phyloP scores from a whole-genome alignment of 37 sponge, comb jelly and placozoan genomes.

The Petrosia ficiformis region DNA sequence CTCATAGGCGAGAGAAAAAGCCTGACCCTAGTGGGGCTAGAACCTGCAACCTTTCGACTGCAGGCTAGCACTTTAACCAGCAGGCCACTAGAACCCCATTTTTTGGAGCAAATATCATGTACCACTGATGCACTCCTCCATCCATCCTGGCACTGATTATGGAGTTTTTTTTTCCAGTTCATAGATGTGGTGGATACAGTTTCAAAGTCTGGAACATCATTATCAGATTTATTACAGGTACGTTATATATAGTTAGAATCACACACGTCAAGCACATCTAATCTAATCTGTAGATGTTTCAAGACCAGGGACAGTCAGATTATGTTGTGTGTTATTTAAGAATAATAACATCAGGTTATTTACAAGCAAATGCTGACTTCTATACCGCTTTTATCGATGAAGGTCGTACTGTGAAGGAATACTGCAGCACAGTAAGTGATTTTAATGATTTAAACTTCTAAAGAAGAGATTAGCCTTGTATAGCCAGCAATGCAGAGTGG shows the following conservation, averaged over 20 bases:
- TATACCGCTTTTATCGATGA: conserved; percentile 89
- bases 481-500: not conserved
- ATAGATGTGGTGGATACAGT: conserved; percentile 65
- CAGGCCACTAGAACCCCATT: too few species aligned
- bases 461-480: not conserved
- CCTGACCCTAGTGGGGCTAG: too few species aligned
- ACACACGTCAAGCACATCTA: not conserved
- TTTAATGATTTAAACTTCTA: not conserved
- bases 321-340: conserved; percentile 94
- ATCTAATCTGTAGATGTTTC: conserved; percentile 61
- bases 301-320: conserved; percentile 76
- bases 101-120: too few species aligned
- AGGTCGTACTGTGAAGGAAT: conserved; percentile 72
- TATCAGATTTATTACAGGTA: conserved; percentile 55
- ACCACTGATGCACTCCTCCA: too few species aligned
- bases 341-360: conserved; percentile 80
- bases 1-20: too few species aligned
- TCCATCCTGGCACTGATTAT: not conserved
- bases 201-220: conserved; percentile 24
- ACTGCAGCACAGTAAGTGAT: conserved; percentile 72
- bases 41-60: too few species aligned
- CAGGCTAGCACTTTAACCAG: too few species aligned
- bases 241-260: not conserved
- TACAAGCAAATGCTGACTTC: conserved; percentile 83
- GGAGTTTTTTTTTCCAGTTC: conserved; percentile 45